Conservation (phyloP, 2,113 vertebrate genomes). For the Phoxinus phoxinus region DNA sequence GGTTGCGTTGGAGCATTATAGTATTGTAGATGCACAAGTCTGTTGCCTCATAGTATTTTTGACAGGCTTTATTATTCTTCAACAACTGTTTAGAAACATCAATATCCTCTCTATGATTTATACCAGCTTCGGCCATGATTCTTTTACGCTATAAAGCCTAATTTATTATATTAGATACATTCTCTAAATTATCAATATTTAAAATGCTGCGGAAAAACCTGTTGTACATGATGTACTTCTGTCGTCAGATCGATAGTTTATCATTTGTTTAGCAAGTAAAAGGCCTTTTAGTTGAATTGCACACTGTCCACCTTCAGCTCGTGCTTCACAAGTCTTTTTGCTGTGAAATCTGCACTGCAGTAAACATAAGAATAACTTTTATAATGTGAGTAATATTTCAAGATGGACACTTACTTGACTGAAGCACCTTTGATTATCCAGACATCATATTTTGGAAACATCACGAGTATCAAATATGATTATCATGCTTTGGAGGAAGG, state of each 20-base stretch:
- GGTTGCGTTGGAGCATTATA: neutral
- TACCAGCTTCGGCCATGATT: neutral
- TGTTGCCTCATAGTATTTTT: neutral
- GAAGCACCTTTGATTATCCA: neutral
- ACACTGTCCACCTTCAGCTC: neutral
- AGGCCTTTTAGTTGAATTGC: too few relatives aligned
- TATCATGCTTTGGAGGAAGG: too few relatives aligned
- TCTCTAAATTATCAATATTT: neutral
- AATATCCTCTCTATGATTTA: too few relatives aligned
- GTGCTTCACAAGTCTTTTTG: neutral
- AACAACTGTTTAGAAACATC: too few relatives aligned
- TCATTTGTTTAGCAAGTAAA: too few relatives aligned
- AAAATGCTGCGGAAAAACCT: neutral
- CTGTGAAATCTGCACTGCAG: neutral
- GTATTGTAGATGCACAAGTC: neutral
- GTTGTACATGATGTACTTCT: neutral
- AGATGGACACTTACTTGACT: neutral
- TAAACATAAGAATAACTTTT: neutral
- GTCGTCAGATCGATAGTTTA: neutral
- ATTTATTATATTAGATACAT: neutral
- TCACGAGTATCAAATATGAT: too few relatives aligned
- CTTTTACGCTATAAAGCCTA: neutral
- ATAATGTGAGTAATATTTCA: neutral
- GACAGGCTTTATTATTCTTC: neutral
- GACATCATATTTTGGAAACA: too few relatives aligned